Percentiles rank a stretch among this genome's conserved stretches.
These are phyloP conservation scores for Coleophora flavipennella DNA, from an alignment of 2,888 invertebrate genomes.

Conservation along the genomic window DNA sequence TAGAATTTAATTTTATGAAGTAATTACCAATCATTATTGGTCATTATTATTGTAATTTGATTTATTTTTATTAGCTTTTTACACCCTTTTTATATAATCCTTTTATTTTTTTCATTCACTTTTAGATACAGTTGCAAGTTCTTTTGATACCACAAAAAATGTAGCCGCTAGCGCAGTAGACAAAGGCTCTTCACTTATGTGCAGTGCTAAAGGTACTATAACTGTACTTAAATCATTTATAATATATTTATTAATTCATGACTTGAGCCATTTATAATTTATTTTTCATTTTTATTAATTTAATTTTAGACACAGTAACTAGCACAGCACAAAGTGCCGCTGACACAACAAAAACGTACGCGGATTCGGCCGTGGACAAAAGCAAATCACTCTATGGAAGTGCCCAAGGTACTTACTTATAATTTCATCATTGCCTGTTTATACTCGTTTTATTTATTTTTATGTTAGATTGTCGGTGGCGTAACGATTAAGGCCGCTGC, in stretches of 20 bases:
- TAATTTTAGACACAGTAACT: slow-evolving; percentile 17
- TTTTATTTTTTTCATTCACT: too few species aligned
- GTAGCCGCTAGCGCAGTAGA: slow-evolving; percentile 33
- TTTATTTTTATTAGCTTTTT: neutral
- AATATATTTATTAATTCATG: too few species aligned
- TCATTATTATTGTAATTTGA: neutral
- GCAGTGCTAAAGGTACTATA: slow-evolving; percentile 16
- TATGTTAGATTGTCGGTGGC: too few species aligned
- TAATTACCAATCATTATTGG: too few species aligned
- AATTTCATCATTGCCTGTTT: too few species aligned
- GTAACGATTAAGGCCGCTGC: too few species aligned
- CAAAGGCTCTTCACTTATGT: slow-evolving; percentile 31
- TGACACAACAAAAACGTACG: slow-evolving; percentile 41
- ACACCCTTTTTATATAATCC: neutral
- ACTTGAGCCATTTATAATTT: too few species aligned
- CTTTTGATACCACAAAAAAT: too few species aligned
- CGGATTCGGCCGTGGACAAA: slow-evolving; percentile 44
- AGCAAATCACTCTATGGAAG: slow-evolving; percentile 24
- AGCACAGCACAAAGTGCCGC: slow-evolving; percentile 44
- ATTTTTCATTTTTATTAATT: too few species aligned
- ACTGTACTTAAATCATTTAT: neutral
- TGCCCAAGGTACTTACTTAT: slow-evolving; percentile 27
- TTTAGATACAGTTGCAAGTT: too few species aligned
- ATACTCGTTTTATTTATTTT: too few species aligned
- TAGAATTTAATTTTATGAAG: too few species aligned